Percentiles rank a stretch among this genome's conserved stretches.
Evolutionary conservation across 2,113 vertebrate genomes (phyloP).

Genomic region (Vicugna pacos): DNA sequence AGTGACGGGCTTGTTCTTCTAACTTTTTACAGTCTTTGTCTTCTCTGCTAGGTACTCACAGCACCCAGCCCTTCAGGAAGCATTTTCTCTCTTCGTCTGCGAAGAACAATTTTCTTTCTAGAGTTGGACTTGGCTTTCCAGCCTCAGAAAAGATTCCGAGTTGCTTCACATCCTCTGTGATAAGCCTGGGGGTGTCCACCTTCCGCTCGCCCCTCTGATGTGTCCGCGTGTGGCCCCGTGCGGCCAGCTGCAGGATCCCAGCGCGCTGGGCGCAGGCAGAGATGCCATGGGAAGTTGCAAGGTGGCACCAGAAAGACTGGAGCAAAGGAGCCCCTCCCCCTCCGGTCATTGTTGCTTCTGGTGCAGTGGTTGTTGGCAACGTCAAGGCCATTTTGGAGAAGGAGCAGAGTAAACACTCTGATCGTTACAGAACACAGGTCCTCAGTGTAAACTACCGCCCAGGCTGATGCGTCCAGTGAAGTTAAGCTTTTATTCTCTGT

Average conservation of each 20-base stretch:
- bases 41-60: neutral
- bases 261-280: rapidly evolving
- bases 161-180: rapidly evolving
- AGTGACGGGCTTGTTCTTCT: neutral
- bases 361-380: neutral
- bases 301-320: rapidly evolving
- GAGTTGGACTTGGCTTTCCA: neutral
- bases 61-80: neutral
- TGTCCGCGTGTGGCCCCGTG: rapidly evolving
- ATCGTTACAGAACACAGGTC: neutral
- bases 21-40: neutral
- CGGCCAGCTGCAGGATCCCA: neutral
- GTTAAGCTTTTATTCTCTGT: neutral
- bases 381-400: neutral
- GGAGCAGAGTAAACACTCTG: rapidly evolving
- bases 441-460: neutral
- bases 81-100: neutral
- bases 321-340: rapidly evolving
- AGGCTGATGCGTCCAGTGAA: neutral
- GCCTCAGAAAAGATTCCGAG: neutral
- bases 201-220: rapidly evolving
- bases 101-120: neutral
- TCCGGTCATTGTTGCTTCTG: neutral
- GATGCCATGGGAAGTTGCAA: rapidly evolving
- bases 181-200: rapidly evolving